Evolutionary conservation across 92 coral and sea anemone species (phyloP).

Genomic region (Pocillopora grandis): DNA sequence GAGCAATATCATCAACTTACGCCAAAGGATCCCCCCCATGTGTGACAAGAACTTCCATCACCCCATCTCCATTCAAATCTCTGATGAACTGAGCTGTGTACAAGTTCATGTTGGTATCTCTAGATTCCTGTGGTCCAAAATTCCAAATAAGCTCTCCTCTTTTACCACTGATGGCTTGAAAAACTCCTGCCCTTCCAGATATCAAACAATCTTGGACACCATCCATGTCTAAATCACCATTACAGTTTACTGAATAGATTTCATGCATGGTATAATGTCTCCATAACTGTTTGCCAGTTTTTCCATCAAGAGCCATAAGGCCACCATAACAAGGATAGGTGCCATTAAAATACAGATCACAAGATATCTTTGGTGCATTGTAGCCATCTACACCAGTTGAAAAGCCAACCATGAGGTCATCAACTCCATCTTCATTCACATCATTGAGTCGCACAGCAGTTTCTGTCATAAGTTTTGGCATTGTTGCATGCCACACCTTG

Average conservation of each 20-base stretch:
- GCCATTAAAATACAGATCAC: constrained; percentile 94
- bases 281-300: constrained; percentile 89
- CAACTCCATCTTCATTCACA: constrained; percentile 86
- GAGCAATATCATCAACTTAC: constrained; percentile 45
- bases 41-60: constrained; percentile 79
- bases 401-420: constrained; percentile 88
- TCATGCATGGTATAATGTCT: constrained; percentile 97
- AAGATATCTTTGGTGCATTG: constrained; percentile 75
- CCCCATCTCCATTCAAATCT: constrained; percentile 94
- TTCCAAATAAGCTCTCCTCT: constrained; percentile 84
- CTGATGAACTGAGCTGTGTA: constrained; percentile 94
- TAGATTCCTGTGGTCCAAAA: constrained; percentile 82
- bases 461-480: constrained; percentile 96
- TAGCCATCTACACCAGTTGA: constrained; percentile 96
- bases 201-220: constrained; percentile 91
- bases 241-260: constrained; percentile 89
- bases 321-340: constrained; percentile 97
- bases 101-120: constrained; percentile 79
- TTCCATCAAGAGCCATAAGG: constrained; percentile 84
- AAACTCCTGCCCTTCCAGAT: constrained; percentile 92
- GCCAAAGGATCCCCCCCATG: constrained; percentile 99
- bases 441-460: constrained; percentile 95
- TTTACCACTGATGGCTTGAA: constrained; percentile 83
- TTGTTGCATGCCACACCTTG: constrained; percentile 80
- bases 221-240: constrained; percentile 89